phyloP scores from a whole-genome alignment of 2,113 vertebrate species.

The Istiophorus platypterus region DNA sequence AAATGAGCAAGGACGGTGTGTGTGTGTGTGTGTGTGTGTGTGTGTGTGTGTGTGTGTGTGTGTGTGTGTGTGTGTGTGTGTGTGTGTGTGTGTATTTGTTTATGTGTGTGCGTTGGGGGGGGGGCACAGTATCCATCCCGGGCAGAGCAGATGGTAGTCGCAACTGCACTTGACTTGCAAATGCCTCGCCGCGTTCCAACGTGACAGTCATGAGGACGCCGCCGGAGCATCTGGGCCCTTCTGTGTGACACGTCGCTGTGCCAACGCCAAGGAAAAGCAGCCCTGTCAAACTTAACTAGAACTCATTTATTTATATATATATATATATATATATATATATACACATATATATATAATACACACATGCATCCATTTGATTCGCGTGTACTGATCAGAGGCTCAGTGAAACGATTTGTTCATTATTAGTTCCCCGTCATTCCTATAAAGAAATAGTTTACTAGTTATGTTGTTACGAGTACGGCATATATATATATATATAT shows the following conservation, averaged over 20 bases:
- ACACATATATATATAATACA: too few species aligned
- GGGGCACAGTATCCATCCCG: constrained; percentile 65
- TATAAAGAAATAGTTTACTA: background rate
- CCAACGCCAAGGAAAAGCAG: constrained; percentile 45
- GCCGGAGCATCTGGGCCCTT: constrained; percentile 79
- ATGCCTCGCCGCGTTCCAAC: constrained; percentile 70
- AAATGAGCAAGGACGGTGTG: too few species aligned
- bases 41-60: too few species aligned
- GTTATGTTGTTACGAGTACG: background rate
- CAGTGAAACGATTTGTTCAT: background rate
- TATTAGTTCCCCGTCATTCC: background rate
- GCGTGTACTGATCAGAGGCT: background rate
- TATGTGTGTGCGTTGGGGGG: too few species aligned
- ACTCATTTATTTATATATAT: constrained; percentile 16
- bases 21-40: too few species aligned
- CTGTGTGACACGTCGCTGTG: constrained; percentile 58
- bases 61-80: too few species aligned
- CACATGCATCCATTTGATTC: constrained; percentile 26
- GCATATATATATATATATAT: too few species aligned
- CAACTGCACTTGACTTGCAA: constrained; percentile 80
- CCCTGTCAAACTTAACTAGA: constrained; percentile 27
- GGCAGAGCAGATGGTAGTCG: constrained; percentile 81
- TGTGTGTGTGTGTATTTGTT: too few species aligned
- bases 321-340: too few species aligned
- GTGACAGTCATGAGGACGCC: constrained; percentile 67